Evolutionary conservation across 2,888 invertebrate species (phyloP), one percentile per base, ranked within the genome.

Genomic region (Ichneumoninae sp.): DNA sequence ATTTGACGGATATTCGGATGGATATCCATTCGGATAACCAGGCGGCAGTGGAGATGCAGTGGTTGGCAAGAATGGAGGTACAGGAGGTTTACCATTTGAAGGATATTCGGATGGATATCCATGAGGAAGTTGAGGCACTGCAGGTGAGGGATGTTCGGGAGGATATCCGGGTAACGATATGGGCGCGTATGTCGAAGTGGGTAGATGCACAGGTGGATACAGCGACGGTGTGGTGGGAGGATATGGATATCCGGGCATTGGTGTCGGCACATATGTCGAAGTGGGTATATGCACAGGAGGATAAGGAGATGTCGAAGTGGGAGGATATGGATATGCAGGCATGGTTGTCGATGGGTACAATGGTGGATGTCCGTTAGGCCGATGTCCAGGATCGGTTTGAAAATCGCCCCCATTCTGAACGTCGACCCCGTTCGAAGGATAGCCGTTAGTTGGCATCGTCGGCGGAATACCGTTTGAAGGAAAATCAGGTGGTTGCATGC

Each of bases 401-500:
- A 19, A 19, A 47, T 60, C 75, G 3, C 22, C 33, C 36, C n/a
- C 19, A n/a, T 60, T n/a, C 3, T 3, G 26, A 54, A 54, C 13
- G 73, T 6, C 6, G 68, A 22, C 44, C 13, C 30, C 54, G n/a
- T 65, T 73, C 19, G 13, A 22, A n/a, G 76, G 60, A 52, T 65
- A 74, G 10, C 47, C n/a, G 8, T 26, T 7, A 63, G 26, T 3
- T 13, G n/a, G 44, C 47, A 60, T 44, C 1, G 73, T 63, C n/a
- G 75, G 50, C 10, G 65, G 65, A 52, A 54, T 19, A 36, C 50
- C 50, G 52, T 50, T 50, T 50, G 76, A 10, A 13, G 63, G 75
- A 65, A 3, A 65, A 47, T n/a, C 63, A n/a, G 60, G n/a, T 47
- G 74, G 44, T 4, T 26, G 10, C 4, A 4, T 26, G 30, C 0